Percentiles rank a stretch among this genome's conserved stretches.
Evolutionary conservation across 2,113 vertebrate genomes (phyloP).

Genomic region (Etia nguti): DNA sequence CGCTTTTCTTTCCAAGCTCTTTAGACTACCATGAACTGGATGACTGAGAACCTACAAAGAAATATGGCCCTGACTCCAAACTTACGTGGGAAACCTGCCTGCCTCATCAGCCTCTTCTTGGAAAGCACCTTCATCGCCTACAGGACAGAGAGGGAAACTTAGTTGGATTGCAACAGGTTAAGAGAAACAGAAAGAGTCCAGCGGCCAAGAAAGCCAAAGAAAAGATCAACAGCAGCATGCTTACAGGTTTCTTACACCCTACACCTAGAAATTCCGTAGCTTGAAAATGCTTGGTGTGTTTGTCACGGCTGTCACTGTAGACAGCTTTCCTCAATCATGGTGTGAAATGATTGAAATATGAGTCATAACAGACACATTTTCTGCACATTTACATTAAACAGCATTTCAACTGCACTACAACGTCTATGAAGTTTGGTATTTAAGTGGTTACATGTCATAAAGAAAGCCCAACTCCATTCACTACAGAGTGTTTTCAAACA

Average conservation of each 20-base stretch:
- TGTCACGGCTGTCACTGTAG: neutral
- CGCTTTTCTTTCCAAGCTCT: neutral
- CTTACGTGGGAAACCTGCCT: constrained; percentile 98
- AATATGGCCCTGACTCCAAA: constrained; percentile 68
- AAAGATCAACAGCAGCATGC: neutral
- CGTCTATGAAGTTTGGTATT: neutral
- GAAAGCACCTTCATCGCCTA: constrained; percentile 99
- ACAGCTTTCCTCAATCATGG: neutral
- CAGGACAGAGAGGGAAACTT: constrained; percentile 1
- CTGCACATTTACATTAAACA: neutral
- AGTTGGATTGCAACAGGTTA: neutral
- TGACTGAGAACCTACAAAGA: neutral
- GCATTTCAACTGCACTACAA: neutral
- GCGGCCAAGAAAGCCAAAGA: neutral
- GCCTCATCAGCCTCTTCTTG: constrained; percentile 95
- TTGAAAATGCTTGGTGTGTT: neutral
- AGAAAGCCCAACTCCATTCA: neutral
- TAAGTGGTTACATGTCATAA: neutral
- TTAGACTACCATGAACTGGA: neutral
- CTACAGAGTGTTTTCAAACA: neutral
- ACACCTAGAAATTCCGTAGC: neutral
- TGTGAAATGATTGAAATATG: neutral
- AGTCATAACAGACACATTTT: neutral
- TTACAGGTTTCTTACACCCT: neutral
- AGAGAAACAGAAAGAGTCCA: neutral